phyloP scores from a whole-genome alignment of 1,140 invertebrate species.

The Subanguina moxae region DNA sequence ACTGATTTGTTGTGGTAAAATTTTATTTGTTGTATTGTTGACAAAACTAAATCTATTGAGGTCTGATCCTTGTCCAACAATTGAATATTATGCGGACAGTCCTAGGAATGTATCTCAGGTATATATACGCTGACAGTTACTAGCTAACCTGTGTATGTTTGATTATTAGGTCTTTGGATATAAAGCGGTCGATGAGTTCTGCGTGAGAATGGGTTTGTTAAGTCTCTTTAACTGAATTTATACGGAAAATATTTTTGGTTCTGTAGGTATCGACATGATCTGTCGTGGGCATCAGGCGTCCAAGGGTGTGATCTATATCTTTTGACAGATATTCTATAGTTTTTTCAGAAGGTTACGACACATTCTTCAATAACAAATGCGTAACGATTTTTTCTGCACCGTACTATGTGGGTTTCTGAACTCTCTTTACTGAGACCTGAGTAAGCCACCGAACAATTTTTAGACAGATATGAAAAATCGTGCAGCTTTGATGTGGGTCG shows the following conservation, averaged over 20 bases:
- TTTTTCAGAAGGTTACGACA: not conserved
- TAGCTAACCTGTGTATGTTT: too few relatives aligned
- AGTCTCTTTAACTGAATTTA: too few relatives aligned
- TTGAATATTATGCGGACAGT: not conserved
- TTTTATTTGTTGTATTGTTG: not conserved
- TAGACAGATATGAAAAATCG: too few relatives aligned
- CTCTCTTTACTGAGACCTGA: too few relatives aligned
- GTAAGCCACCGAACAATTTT: too few relatives aligned
- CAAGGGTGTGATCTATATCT: not conserved
- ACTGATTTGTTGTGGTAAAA: not conserved
- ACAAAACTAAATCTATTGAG: not conserved
- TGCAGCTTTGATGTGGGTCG: too few relatives aligned
- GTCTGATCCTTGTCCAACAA: not conserved
- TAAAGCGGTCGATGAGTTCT: not conserved
- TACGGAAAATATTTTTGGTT: too few relatives aligned
- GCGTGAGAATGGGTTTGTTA: not conserved
- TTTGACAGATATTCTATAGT: not conserved
- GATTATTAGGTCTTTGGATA: not conserved
- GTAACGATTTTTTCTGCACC: not conserved
- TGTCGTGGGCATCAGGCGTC: not conserved
- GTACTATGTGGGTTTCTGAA: not conserved
- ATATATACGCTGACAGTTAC: too few relatives aligned
- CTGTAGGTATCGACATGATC: not conserved
- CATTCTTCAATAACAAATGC: not conserved
- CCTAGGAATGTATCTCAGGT: not conserved